Conservation (phyloP, 2,113 vertebrate genomes). For the Thymallus thymallus region DNA sequence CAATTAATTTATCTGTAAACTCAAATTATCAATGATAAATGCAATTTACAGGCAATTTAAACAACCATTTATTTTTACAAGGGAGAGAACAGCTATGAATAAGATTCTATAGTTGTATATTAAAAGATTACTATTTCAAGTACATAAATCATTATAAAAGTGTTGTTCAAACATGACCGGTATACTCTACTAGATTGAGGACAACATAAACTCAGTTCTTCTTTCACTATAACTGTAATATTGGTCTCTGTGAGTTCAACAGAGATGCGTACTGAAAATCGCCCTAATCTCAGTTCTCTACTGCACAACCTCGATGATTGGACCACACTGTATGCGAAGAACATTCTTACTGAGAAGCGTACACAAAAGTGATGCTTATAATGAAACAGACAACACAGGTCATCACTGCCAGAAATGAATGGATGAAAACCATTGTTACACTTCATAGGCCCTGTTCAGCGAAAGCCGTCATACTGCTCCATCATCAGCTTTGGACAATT, state of each 20-base stretch:
- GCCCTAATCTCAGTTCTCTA: constrained; percentile 11
- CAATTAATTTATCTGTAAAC: background rate
- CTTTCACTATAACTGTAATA: background rate
- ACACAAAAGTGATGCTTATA: constrained; percentile 60
- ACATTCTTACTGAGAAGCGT: constrained; percentile 57
- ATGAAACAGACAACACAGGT: constrained; percentile 59
- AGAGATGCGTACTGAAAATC: background rate
- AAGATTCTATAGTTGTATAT: background rate
- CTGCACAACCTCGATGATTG: constrained; percentile 20
- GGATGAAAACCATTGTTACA: constrained; percentile 65
- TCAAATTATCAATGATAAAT: background rate
- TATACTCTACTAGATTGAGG: background rate
- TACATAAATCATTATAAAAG: background rate
- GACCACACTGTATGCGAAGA: constrained; percentile 49
- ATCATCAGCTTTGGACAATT: constrained; percentile 74
- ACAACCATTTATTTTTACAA: background rate
- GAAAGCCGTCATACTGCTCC: constrained; percentile 67
- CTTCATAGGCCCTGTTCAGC: constrained; percentile 66
- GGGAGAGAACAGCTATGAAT: no score
- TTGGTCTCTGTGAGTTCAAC: background rate
- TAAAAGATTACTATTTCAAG: background rate
- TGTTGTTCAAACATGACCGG: background rate
- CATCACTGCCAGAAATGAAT: constrained; percentile 74
- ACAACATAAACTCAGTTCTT: background rate
- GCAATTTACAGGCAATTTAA: background rate